Conservation (phyloP, 2,888 invertebrate genomes). For the Platynereis dumerilii region DNA sequence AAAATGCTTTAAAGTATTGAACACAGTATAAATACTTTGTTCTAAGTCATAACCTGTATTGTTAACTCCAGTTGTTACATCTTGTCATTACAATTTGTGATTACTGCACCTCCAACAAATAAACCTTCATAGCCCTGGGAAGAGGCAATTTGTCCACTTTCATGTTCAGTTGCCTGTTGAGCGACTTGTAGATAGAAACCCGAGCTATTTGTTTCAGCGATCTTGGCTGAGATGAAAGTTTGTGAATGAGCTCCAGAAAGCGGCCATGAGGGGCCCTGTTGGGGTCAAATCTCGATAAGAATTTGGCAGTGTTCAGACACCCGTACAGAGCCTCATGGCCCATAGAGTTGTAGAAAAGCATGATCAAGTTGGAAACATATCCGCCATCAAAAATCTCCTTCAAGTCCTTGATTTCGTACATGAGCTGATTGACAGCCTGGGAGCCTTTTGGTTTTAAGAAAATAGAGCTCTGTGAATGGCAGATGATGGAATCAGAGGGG, state of each 20-base stretch:
- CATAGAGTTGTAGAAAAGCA: conserved; percentile 68
- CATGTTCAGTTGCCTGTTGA: conserved; percentile 72
- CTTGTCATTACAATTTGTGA: no score
- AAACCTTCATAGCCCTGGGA: conserved; percentile 74
- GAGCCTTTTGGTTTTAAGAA: conserved; percentile 66
- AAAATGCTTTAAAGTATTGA: no score
- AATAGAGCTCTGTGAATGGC: conserved; percentile 67
- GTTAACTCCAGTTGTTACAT: no score
- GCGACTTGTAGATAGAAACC: conserved; percentile 73
- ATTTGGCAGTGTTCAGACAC: conserved; percentile 73
- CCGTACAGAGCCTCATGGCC: conserved; percentile 73
- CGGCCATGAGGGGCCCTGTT: conserved; percentile 62
- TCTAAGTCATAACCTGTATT: no score
- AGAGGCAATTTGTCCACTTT: conserved; percentile 73
- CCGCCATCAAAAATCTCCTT: conserved; percentile 68
- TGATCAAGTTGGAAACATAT: conserved; percentile 71
- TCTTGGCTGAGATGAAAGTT: conserved; percentile 73
- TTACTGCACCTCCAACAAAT: conserved; percentile 65
- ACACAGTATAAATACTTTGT: no score
- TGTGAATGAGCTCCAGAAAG: conserved; percentile 67
- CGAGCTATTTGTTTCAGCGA: conserved; percentile 77
- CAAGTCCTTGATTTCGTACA: conserved; percentile 74
- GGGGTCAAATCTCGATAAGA: conserved; percentile 68
- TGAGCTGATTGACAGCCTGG: conserved; percentile 70
- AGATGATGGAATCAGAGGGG: conserved; percentile 66